Conservation (phyloP, 2,113 vertebrate genomes). For the Probosciger aterrimus region DNA sequence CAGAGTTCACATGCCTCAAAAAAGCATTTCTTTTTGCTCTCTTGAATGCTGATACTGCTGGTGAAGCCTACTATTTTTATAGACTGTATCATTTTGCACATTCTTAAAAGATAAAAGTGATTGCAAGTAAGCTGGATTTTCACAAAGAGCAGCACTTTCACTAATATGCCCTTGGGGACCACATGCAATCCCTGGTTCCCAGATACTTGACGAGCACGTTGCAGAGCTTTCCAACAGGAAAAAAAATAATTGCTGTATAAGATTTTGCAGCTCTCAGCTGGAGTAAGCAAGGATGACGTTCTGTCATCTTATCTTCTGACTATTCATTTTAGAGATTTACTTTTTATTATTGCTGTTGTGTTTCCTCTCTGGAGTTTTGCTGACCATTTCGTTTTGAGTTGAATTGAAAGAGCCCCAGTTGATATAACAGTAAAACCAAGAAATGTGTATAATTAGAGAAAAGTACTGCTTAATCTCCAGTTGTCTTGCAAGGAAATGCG, state of each 20-base stretch:
- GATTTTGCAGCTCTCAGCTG: neutral
- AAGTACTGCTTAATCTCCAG: neutral
- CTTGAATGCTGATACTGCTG: neutral
- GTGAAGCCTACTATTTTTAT: neutral
- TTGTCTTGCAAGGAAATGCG: neutral
- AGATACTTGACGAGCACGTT: neutral
- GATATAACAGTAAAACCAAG: neutral
- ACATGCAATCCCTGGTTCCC: neutral
- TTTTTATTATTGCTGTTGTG: neutral
- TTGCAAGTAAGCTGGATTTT: neutral
- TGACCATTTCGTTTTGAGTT: neutral
- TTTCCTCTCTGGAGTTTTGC: neutral
- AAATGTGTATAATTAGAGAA: neutral
- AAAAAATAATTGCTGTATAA: neutral
- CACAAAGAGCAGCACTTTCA: conserved; percentile 26
- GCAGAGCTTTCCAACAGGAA: neutral
- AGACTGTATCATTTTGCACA: conserved; percentile 37
- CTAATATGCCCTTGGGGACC: neutral
- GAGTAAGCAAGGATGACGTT: neutral
- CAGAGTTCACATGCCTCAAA: neutral
- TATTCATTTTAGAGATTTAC: neutral
- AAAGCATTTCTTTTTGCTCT: neutral
- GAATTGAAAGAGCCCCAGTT: neutral
- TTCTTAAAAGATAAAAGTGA: conserved; percentile 37
- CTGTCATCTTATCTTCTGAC: neutral